Conservation (phyloP, 2,797 vertebrate genomes). For the Aulostomus chinensis region DNA sequence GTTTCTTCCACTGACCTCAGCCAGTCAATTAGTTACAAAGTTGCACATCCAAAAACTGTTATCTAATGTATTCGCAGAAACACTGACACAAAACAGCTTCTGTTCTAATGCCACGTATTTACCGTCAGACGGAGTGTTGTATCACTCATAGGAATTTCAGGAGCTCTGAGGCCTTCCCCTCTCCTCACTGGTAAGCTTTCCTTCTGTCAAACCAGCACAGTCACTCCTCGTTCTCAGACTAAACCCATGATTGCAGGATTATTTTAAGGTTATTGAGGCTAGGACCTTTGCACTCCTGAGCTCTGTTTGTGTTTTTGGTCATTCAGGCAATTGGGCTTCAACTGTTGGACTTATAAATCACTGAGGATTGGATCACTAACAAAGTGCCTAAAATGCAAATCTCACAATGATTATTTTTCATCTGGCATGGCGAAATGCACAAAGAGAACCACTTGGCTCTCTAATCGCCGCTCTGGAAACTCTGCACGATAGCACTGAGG, state of each 20-base stretch:
- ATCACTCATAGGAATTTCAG: slow-evolving; percentile 2
- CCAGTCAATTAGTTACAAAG: slow-evolving; percentile 10
- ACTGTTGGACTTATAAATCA: too few relatives aligned
- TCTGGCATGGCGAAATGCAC: background rate
- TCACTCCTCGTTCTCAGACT: background rate
- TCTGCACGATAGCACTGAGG: background rate
- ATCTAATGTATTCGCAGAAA: slow-evolving; percentile 40
- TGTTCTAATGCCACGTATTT: slow-evolving; percentile 26
- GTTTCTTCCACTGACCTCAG: slow-evolving; percentile 8
- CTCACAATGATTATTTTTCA: background rate
- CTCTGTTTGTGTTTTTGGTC: background rate
- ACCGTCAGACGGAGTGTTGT: slow-evolving; percentile 5
- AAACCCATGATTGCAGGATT: background rate
- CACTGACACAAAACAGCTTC: slow-evolving; percentile 20
- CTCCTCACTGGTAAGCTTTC: background rate
- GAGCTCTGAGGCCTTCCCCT: background rate
- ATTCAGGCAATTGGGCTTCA: background rate
- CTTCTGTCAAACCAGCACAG: background rate
- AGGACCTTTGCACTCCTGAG: slow-evolving; percentile 5
- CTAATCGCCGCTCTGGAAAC: slow-evolving; percentile 1
- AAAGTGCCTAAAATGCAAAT: slow-evolving; percentile 2
- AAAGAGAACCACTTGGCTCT: slow-evolving; percentile 7
- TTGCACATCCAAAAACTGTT: slow-evolving; percentile 17
- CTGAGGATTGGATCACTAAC: background rate
- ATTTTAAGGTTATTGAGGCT: background rate